Base-by-base conservation (phyloP, 2,888 invertebrate species). In the Nephrotoma appendiculata region DNA sequence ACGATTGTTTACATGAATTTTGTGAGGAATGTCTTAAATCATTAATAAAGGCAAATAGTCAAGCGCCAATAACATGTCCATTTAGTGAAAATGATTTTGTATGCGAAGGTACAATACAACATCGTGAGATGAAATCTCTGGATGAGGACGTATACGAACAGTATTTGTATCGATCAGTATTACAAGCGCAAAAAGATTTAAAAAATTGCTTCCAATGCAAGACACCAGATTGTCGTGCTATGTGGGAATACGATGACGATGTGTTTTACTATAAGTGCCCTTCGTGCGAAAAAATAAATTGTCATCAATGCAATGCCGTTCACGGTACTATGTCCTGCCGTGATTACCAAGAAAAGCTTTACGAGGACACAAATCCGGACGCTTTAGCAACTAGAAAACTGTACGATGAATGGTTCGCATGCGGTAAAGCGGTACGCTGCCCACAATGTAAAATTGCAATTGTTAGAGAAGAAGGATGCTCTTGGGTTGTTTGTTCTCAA, bases 381-480 rank as follows among this genome's bases (percentile, higher is more conserved):
- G 43, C 85, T 45, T 19, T 43, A 9, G 85, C 85, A 9, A 85
- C 85, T 7, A 45, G 44, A 9, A 7, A 5, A 15, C n/a, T 57
- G 41, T 86, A 52, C 6, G 86, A 86, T 1, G 48, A 48, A 57
- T 41, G 41, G 57, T 57, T 86, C 41, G n/a, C 31, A 1, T 41
- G 42, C 41, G 52, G 52, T 11, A 41, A 52, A 57, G 86, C 57
- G 1, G 41, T 86, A 41, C 41, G 43, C 0, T 86, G 86, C 11
- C 86, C 86, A 86, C 15, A 41, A n/a, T 86, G 86, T 41, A 4
- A 86, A 42, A 84, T 84, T 86, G 94, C 97, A 57, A 93, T 97
- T 19, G 96, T 96, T 92, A 97, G 97, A 91, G 97, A 97, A 92
- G 96, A 96, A 95, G 98, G 98, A 88, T 98, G 98, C 92, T 97